A percentile compares a stretch with the other conserved stretches of the same genome.
These are phyloP conservation scores for Erynnis tages DNA, from an alignment of 2,888 invertebrate genomes.

Conservation along the genomic window DNA sequence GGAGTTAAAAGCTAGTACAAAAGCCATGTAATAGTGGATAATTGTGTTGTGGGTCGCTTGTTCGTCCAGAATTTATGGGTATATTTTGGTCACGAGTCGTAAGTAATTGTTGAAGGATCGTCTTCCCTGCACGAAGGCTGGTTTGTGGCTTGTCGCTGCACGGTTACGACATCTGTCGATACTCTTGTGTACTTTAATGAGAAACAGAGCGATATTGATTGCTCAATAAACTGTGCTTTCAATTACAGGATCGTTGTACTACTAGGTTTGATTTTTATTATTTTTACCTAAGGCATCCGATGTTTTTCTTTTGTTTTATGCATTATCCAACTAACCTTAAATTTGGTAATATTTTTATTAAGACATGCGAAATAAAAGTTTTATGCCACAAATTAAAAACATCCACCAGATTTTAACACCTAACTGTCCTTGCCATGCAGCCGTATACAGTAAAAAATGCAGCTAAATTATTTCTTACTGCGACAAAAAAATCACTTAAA, in stretches of 20 bases:
- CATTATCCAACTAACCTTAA: no score
- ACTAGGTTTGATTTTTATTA: no score
- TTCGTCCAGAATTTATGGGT: constrained; percentile 56
- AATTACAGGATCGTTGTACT: no score
- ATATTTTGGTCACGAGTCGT: constrained; percentile 65
- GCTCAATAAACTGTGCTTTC: no score
- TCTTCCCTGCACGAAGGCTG: constrained; percentile 27
- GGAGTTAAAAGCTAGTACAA: constrained; percentile 29
- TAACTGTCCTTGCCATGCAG: no score
- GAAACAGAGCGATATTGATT: constrained; percentile 6
- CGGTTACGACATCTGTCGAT: constrained; percentile 22
- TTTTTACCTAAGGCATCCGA: no score
- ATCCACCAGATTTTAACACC: no score
- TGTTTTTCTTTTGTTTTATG: no score
- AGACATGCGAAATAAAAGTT: no score
- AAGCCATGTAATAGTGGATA: constrained; percentile 58
- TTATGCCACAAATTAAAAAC: no score
- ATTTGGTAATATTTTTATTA: no score
- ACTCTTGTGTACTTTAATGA: constrained; percentile 6
- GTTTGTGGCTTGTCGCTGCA: constrained; percentile 5
- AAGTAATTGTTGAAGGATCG: constrained; percentile 50
- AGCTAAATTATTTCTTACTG: background rate
- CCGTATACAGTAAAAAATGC: no score
- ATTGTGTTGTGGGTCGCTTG: constrained; percentile 57
- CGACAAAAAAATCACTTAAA: constrained; percentile 1